Percentiles rank a stretch among this genome's conserved stretches.
Evolutionary conservation across 2,888 invertebrate genomes (phyloP).

Genomic region (Gymnocheta viridis): DNA sequence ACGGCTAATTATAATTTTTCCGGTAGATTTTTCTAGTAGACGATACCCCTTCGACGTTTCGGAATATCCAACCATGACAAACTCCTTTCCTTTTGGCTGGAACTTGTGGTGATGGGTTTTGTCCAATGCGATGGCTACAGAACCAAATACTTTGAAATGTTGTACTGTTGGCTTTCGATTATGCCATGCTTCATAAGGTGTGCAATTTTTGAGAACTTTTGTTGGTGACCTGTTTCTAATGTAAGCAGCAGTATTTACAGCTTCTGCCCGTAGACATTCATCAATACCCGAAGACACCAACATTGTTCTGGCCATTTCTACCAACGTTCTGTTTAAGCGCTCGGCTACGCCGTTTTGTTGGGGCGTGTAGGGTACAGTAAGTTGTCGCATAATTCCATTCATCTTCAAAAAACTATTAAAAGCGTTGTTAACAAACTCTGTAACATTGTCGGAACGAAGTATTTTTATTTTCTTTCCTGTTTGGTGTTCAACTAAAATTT

Average conservation of each 20-base stretch:
- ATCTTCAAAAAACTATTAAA: slow-evolving; percentile 56
- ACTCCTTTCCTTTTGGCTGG: slow-evolving; percentile 54
- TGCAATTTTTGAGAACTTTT: slow-evolving; percentile 54
- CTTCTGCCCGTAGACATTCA: slow-evolving; percentile 68
- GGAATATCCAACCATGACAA: slow-evolving; percentile 42
- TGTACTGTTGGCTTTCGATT: slow-evolving; percentile 47
- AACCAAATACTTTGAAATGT: slow-evolving; percentile 60
- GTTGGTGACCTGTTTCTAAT: slow-evolving; percentile 63
- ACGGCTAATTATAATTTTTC: slow-evolving; percentile 17
- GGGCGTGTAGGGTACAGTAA: slow-evolving; percentile 61
- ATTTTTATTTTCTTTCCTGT: slow-evolving; percentile 65
- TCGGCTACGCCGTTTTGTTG: slow-evolving; percentile 70
- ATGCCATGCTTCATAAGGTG: slow-evolving; percentile 67
- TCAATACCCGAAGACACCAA: slow-evolving; percentile 70
- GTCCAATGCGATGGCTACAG: slow-evolving; percentile 52
- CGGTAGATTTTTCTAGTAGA: slow-evolving; percentile 22
- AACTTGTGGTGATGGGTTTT: slow-evolving; percentile 58
- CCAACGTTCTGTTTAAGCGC: slow-evolving; percentile 35
- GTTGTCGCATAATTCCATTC: slow-evolving; percentile 61
- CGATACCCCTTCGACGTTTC: slow-evolving; percentile 49
- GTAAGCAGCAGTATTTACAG: slow-evolving; percentile 64
- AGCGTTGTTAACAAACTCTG: slow-evolving; percentile 61
- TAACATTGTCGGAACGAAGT: slow-evolving; percentile 64
- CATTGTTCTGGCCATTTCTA: slow-evolving; percentile 74
- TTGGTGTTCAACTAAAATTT: slow-evolving; percentile 59